Evolutionary conservation across 2,888 invertebrate species (phyloP).

Genomic region (Meteorus cinctellus): DNA sequence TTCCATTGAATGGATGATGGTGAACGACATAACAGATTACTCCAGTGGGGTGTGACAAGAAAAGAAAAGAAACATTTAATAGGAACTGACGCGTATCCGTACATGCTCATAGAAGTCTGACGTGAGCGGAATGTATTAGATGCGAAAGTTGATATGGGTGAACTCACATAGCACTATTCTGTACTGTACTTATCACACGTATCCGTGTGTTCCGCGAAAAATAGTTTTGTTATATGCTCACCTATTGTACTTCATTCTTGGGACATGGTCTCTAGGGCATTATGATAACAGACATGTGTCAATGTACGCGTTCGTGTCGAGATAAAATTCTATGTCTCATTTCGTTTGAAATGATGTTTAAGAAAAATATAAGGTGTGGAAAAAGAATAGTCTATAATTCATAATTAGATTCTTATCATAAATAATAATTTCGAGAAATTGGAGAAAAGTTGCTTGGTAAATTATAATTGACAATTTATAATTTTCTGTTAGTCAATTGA

Average conservation of each 20-base stretch:
- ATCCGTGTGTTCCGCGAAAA: neutral
- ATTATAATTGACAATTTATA: too few species aligned
- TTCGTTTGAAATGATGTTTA: too few species aligned
- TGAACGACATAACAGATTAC: neutral
- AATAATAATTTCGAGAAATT: too few species aligned
- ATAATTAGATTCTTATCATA: too few species aligned
- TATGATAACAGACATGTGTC: neutral
- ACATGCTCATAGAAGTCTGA: neutral
- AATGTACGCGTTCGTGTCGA: neutral
- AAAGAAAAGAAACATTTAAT: neutral
- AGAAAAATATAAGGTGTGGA: too few species aligned
- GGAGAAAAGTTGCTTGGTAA: too few species aligned
- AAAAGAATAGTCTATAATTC: too few species aligned
- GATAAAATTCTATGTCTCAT: neutral
- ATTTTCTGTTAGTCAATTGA: too few species aligned
- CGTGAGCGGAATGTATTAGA: neutral
- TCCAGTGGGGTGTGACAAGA: neutral
- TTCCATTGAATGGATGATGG: neutral
- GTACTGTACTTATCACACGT: neutral
- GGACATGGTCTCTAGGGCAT: neutral
- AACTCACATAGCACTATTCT: neutral
- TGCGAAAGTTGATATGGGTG: conserved; percentile 7
- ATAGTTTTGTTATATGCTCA: neutral
- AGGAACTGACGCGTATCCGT: neutral
- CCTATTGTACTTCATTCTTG: neutral